These are phyloP conservation scores for Lophura swinhoii DNA, from an alignment of 2,797 vertebrate species.

Conservation along the genomic window DNA sequence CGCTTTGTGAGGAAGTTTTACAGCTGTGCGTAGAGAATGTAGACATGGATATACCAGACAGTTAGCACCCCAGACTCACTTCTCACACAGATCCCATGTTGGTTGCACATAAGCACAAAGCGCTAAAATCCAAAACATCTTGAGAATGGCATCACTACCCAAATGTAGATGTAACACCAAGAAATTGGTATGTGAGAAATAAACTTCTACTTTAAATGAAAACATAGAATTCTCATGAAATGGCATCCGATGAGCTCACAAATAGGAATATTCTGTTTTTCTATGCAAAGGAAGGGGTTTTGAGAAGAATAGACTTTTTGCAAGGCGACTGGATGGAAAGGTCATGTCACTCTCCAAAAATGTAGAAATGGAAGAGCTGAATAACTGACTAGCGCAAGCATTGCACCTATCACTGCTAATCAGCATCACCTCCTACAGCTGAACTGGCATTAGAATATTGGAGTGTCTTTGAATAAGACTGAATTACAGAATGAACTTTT, in stretches of 20 bases:
- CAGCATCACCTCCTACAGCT: constrained; percentile 21
- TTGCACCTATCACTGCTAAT: constrained; percentile 13
- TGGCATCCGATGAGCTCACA: not conserved
- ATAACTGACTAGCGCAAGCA: not conserved
- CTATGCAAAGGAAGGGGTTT: not conserved
- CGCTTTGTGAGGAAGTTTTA: rapidly evolving
- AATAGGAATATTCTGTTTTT: not conserved
- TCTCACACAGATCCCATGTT: not conserved
- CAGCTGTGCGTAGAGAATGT: not conserved
- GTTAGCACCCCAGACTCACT: not conserved
- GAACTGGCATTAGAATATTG: not conserved
- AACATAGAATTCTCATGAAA: not conserved
- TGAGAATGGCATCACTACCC: not conserved
- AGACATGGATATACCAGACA: not conserved
- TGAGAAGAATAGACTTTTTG: not conserved
- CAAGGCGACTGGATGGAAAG: not conserved
- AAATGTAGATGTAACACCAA: not conserved
- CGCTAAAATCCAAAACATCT: not conserved
- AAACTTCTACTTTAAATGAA: not conserved
- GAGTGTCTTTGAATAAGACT: constrained; percentile 17
- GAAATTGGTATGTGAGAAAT: not conserved
- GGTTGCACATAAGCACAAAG: not conserved
- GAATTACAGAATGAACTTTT: constrained; percentile 1
- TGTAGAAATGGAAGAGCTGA: constrained; percentile 17
- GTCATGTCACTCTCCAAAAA: not conserved